These are phyloP conservation scores for Romanogobio albipinnatus DNA, from an alignment of 2,113 vertebrate genomes.

Conservation along the genomic window DNA sequence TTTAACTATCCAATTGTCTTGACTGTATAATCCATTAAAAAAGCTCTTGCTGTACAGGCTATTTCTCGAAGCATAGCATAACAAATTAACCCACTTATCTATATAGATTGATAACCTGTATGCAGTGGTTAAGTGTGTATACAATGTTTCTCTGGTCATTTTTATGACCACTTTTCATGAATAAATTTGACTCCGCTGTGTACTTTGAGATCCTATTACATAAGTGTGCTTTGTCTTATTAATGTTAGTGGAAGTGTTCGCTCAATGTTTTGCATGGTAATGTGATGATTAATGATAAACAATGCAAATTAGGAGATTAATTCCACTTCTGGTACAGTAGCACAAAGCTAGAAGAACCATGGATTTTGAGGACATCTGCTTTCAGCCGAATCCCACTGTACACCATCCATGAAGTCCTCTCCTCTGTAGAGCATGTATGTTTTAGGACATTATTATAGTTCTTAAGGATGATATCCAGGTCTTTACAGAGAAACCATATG, in stretches of 20 bases:
- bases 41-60: neutral
- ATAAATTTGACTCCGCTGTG: neutral
- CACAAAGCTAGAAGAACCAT: neutral
- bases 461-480: no score
- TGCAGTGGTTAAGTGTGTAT: conserved; percentile 9
- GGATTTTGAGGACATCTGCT: neutral
- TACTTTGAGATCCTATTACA: neutral
- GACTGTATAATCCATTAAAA: neutral
- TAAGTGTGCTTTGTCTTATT: neutral
- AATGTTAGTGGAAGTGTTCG: neutral
- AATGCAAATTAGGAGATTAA: neutral
- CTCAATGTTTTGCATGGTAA: conserved; percentile 1
- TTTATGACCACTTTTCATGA: conserved; percentile 1
- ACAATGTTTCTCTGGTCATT: neutral
- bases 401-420: neutral
- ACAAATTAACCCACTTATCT: neutral
- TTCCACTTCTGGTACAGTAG: neutral
- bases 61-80: neutral
- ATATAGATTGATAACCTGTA: neutral
- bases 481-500: no score
- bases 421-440: neutral
- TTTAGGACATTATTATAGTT: neutral
- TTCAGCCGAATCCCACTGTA: neutral
- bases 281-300: neutral
- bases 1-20: neutral